Percentiles rank a stretch among this genome's conserved stretches.
These are phyloP conservation scores for Cosmorhoe ocellata DNA, from an alignment of 2,888 invertebrate species.

Conservation along the genomic window DNA sequence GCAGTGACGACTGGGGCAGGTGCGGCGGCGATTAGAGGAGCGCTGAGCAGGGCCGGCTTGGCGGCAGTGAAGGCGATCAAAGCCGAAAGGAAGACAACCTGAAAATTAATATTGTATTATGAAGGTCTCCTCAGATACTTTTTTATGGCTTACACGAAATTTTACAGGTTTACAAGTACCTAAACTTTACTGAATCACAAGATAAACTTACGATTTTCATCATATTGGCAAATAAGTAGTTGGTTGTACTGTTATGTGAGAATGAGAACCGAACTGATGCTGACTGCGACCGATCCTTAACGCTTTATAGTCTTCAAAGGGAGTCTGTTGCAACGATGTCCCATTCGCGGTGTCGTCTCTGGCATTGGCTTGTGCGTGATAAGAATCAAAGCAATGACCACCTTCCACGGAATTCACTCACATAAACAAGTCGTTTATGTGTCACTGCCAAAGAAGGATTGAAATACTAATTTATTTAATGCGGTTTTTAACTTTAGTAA, in stretches of 20 bases:
- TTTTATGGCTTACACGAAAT: no score
- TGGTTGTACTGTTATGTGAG: constrained; percentile 54
- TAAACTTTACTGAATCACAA: neutral
- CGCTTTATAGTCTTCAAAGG: constrained; percentile 59
- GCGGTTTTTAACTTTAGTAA: neutral
- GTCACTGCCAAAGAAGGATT: constrained; percentile 25
- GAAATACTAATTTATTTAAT: constrained; percentile 14
- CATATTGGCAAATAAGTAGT: constrained; percentile 57
- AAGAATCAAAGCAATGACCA: constrained; percentile 49
- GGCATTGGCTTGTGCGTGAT: constrained; percentile 73
- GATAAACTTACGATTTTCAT: constrained; percentile 69
- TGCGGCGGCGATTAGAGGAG: constrained; percentile 61
- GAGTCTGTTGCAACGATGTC: constrained; percentile 51
- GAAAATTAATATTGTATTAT: constrained; percentile 13
- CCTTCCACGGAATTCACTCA: constrained; percentile 45
- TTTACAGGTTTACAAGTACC: no score
- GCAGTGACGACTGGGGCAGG: constrained; percentile 83
- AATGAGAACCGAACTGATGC: constrained; percentile 58
- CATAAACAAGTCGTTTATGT: constrained; percentile 36
- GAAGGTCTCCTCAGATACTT: no score
- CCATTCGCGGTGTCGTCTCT: constrained; percentile 54
- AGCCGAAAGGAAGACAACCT: constrained; percentile 65
- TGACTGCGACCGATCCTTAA: constrained; percentile 37
- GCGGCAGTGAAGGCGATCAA: constrained; percentile 64
- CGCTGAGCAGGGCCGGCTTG: constrained; percentile 61